Conservation (phyloP, 1,140 invertebrate genomes). For the Pemphigus obesinymphae region DNA sequence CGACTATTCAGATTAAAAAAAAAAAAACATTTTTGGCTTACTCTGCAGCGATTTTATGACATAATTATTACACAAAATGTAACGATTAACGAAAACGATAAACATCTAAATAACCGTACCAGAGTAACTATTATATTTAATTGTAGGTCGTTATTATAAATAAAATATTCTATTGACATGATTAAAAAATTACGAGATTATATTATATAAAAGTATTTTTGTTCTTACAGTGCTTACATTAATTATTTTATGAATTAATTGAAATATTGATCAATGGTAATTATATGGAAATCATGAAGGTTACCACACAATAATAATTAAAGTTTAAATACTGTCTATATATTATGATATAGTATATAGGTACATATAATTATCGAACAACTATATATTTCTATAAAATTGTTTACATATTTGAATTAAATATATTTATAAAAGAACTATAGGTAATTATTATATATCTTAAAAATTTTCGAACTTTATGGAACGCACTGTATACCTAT, state of each 20-base stretch:
- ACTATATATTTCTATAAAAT: too few relatives aligned
- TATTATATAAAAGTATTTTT: neutral
- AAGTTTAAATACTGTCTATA: too few relatives aligned
- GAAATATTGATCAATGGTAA: neutral
- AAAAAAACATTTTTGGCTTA: neutral
- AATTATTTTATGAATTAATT: neutral
- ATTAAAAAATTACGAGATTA: neutral
- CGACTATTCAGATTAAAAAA: neutral
- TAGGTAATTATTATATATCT: too few relatives aligned
- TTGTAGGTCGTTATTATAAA: neutral
- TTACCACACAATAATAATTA: neutral
- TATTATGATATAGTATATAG: too few relatives aligned
- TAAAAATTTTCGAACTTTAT: neutral
- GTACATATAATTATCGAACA: too few relatives aligned
- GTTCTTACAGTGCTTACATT: neutral
- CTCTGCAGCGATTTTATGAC: neutral
- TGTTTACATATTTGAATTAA: too few relatives aligned
- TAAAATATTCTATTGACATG: neutral
- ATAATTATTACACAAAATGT: constrained; percentile 12
- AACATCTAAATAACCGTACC: neutral
- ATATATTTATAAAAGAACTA: too few relatives aligned
- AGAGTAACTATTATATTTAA: neutral
- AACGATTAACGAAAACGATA: neutral
- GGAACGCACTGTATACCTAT: neutral
- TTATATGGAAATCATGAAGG: neutral